Evolutionary conservation across 2,113 vertebrate species (phyloP), one percentile per base, ranked within the genome.

Genomic region (Phylloscopus trochilus): DNA sequence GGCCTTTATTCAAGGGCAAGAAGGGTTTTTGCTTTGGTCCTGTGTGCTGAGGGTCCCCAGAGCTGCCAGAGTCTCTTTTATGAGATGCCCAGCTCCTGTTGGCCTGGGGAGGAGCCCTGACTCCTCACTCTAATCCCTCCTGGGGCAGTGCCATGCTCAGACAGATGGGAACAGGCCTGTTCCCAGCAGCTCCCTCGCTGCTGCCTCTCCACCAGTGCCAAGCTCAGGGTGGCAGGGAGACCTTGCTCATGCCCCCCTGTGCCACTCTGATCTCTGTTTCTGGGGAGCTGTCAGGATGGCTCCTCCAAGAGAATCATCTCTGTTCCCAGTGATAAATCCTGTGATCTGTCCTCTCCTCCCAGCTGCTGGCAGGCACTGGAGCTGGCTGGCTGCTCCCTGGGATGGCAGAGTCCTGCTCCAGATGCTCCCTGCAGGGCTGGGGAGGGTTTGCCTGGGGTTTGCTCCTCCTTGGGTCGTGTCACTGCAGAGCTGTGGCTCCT

Each of bases 361-460:
- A 56, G 43, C n/a, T 56, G 3, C 47, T 64, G 47, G 5, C 0
- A 0, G n/a, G 15, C 24, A 37, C 52, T 79, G 21, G 72, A n/a
- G 3, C 17, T 17, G 56, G 21, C 9, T 75, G 35, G 6, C 33
- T 55, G 56, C 18, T 60, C 44, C 70, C 27, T 22, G 47, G 52
- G 30, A 2, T 55, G 60, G 24, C 35, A 11, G 9, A 55, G 46
- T 7, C 52, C 28, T 24, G 49, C 8, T 49, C 4, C 0, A 3
- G 5, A 0, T 18, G 9, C 3, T 35, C 3, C 30, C 43, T 3
- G 0, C 15, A 14, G 26, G 17, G 6, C 39, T 16, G 17, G 30
- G 44, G 17, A 12, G 26, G 3, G 1, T 28, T 20, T 51, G 12
- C 28, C 35, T 87, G 53, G 46, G 12, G 5, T 13, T 15, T 39